Base-by-base conservation (phyloP, 2,797 vertebrate species). In the Odontamblyopus rebecca region DNA sequence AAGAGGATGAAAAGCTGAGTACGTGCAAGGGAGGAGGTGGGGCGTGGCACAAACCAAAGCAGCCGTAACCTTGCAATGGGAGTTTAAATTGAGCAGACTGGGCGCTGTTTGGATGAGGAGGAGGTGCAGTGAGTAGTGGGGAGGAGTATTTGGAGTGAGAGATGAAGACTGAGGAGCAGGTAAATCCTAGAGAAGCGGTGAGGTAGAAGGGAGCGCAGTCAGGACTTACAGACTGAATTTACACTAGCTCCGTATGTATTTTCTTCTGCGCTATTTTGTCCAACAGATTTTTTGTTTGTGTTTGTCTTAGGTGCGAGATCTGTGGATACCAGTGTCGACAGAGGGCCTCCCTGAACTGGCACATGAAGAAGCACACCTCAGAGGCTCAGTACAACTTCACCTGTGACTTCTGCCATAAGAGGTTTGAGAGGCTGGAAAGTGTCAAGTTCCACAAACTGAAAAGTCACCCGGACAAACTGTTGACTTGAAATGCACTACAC, bases 301-400 rank as follows among this genome's bases (percentile, higher is more conserved):
- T 38, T 1, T 61, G 29, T 6, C 4, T 13, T 86, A 98, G 97
- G 88, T 98, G 97, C 62, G 96, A 98, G 85, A 95, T 98, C 78
- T 98, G 97, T 6, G 97, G 97, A 38, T 98, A 95, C 89, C 97
- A 97, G 87, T 98, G 97, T 88, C 94, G 96, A 9, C 97, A 98
- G 89, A 94, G 96, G 0, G 96, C 97, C 0, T 98, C 97, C 0
- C 95, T 98, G 50, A 98, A 96, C 84, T 98, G 97, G 97, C 97
- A 98, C 91, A 98, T 97, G 96, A 94, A 95, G 92, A 96, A 97
- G 59, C 97, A 98, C 87, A 95, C 93, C 0, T 85, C 95, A 0
- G 95, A 96, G 61, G 93, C 95, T 5, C 95, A 95, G 82, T 97
- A 95, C 92, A 96, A 95, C 89, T 97, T 95, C 92, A 96, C 96